Evolutionary conservation across 2,888 invertebrate species (phyloP), one percentile per base, ranked within the genome.

Genomic region (Chrysomela aeneicollis): DNA sequence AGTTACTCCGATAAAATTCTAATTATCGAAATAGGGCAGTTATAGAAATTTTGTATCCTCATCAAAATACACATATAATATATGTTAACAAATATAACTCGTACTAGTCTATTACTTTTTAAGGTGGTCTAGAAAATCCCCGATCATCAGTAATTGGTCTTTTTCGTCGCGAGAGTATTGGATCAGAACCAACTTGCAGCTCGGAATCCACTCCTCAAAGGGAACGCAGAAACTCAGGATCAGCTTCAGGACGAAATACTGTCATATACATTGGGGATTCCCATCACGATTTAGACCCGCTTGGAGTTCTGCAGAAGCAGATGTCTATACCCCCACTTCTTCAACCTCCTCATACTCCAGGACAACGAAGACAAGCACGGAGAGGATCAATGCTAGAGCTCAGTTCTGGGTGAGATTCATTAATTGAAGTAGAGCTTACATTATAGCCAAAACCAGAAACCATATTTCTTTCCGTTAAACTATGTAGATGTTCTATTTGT

Each of bases 81-180:
- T n/a, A n/a, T n/a, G n/a, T n/a, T n/a, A n/a, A n/a, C n/a, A n/a
- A n/a, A n/a, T n/a, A n/a, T n/a, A n/a, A n/a, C n/a, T n/a, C n/a
- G n/a, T n/a, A n/a, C n/a, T n/a, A n/a, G n/a, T n/a, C n/a, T n/a
- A n/a, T n/a, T n/a, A n/a, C 9, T 17, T 30, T 61, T 67, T 19
- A 54, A 92, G 93, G 93, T 85, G 93, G 93, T 78, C 90, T 94
- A 83, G 92, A 93, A 84, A 92, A 93, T 86, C 92, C 93, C 83
- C 90, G 92, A 85, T 92, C 92, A 84, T 93, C 94, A 83, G 93
- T 94, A 84, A 93, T 94, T 87, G 94, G 94, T 84, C 87, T 94
- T 70, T 94, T 94, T 85, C 88, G 93, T 78, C 88, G 93, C 78
- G 94, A 94, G 81, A 93, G 93, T 82, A 86, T 89, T 73, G 88